Evolutionary conservation across 1,140 invertebrate species (phyloP), one percentile per base, ranked within the genome.

Genomic region (Drosophila sp.): DNA sequence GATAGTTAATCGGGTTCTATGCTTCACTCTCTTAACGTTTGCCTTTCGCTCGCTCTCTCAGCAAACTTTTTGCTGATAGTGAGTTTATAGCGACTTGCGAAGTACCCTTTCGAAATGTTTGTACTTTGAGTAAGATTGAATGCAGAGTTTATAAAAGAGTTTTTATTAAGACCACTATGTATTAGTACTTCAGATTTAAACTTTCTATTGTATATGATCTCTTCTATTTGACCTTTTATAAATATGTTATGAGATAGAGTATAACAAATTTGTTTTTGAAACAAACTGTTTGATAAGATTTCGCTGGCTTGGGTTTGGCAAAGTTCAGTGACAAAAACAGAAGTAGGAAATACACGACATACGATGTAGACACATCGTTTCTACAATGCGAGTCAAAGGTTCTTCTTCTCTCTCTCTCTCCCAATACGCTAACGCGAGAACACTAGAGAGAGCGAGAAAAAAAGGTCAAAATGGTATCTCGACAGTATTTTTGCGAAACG

Each of bases 1-100:
- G 67, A 58, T 71, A 63, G 56, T 62, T 86, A 81, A 84, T 86
- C 82, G 78, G 70, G 72, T 85, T 86, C 73, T 86, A 75, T 78
- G 82, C 82, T 85, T 81, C 70, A 56, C 67, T 40, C 50, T 27
- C 11, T 29, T 17, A 7, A 54, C 67, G 44, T 64, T 30, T 27
- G 60, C 33, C 56, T 61, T 17, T 41, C 4, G 40, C 40, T 17
- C 44, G 23, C 44, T 50, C 44, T 50, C 44, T 50, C 2, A 50
- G 23, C 44, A 27, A 25, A 8, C 44, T 50, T 50, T 50, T 27
- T 27, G 35, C 44, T 27, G 44, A 10, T 27, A 27, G 7, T 50
- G 27, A 50, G 6, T 1, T 0, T 2, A 50, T 10, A 50, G 8
- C 25, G 44, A 27, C 44, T 50, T 27, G 25, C 23, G 1, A 4